phyloP scores from a whole-genome alignment of 2,113 vertebrate genomes.

The Oncorhynchus keta region DNA sequence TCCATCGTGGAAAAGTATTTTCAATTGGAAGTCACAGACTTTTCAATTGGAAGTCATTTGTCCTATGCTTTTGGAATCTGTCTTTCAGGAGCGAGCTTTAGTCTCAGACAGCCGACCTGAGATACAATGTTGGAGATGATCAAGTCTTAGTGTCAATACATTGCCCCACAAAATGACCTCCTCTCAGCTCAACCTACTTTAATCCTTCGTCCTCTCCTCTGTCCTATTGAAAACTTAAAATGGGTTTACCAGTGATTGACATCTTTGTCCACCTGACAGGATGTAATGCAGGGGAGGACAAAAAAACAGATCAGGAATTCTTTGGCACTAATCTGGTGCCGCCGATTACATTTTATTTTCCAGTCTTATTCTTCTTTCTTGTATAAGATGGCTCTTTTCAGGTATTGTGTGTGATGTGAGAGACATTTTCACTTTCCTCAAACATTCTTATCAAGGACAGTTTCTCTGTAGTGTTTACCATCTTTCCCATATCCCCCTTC shows the following conservation, averaged over 20 bases:
- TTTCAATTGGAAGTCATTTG: neutral
- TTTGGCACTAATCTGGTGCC: constrained; percentile 70
- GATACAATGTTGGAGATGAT: constrained; percentile 68
- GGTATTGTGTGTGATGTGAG: constrained; percentile 32
- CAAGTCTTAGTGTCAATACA: constrained; percentile 73
- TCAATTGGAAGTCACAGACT: neutral
- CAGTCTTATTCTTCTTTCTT: constrained; percentile 60
- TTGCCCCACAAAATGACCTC: constrained; percentile 46
- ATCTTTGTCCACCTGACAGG: constrained; percentile 79
- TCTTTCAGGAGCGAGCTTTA: constrained; percentile 26
- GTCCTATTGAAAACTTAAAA: constrained; percentile 78
- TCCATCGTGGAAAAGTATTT: neutral
- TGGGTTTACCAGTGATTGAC: constrained; percentile 79
- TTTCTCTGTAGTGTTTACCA: neutral
- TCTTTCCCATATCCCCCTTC: neutral
- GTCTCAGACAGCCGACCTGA: constrained; percentile 47
- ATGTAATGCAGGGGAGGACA: constrained; percentile 66
- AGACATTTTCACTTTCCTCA: neutral
- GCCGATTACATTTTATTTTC: constrained; percentile 68
- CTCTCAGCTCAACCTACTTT: constrained; percentile 75
- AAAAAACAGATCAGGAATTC: constrained; percentile 69
- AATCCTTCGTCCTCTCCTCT: constrained; percentile 69
- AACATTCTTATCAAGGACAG: neutral
- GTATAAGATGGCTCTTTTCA: constrained; percentile 64
- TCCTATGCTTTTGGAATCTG: neutral